Base-by-base conservation (phyloP, 2,888 invertebrate species). In the Nowickia ferox region DNA sequence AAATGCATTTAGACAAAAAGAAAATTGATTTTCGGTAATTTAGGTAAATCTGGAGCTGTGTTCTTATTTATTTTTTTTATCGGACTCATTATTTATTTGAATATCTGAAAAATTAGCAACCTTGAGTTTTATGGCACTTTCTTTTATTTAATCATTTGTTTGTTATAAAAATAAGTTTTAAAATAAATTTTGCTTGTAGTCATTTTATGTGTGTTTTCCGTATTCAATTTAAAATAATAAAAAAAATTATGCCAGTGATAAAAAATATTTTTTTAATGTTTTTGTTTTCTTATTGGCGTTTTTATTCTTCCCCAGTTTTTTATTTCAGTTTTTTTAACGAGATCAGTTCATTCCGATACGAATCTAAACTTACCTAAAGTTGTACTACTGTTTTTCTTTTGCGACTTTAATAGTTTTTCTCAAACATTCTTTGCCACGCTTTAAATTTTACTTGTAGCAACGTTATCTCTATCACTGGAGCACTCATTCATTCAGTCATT, bases 261-360 rank as follows among this genome's bases (percentile, higher is more conserved):
- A 48, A 48, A 38, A 72, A 46, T 22, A 22, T 42, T 53, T 40
- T 68, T 38, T 68, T 38, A n/a, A 51, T 71, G 30, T 59, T 61
- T 17, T 30, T 30, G 30, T 30, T 30, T 30, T 30, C 30, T 30
- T 48, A 59, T 48, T 65, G 80, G 80, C 72, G 79, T 63, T 79
- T 10, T 19, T 57, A 30, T 48, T 55, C 22, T 42, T 30, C 8
- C 38, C 22, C 9, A 38, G 15, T 61, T 38, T 74, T 53, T 40
- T 55, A 30, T 22, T 57, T 38, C 17, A n/a, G n/a, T n/a, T 17
- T 44, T 80, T 13, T 4, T 55, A 30, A 4, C 17, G 13, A 81
- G 66, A 74, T 66, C 17, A 15, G 48, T 65, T 44, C 15, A 9
- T 13, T 44, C 9, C 42, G 74, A 81, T 81, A 75, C 3, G 22